Evolutionary conservation across 2,113 vertebrate species (phyloP), one percentile per base, ranked within the genome.

Genomic region (Chlorodrepanis virens): DNA sequence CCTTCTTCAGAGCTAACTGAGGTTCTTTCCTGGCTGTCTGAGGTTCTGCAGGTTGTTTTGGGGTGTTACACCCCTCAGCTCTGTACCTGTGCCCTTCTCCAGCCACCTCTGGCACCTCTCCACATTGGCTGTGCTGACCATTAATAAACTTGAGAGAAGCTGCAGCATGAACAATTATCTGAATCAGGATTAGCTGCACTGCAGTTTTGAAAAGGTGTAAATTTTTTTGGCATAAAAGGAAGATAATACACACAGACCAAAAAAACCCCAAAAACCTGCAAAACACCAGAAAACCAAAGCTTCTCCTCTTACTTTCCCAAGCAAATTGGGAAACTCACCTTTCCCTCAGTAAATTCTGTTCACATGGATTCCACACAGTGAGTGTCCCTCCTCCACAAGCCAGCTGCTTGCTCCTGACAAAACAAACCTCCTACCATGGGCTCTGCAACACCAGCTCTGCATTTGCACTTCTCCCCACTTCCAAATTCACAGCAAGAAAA

Each of bases 311-410:
- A 4, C 23, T 9, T 3, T 25, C 20, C 37, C 5, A 0, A 76
- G 61, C 5, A 53, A 53, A 53, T 11, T 53, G 50, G 28, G 28
- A 53, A 19, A 0, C 1, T 27, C 1, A 0, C 3, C 21, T 74
- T 65, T 2, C 0, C 25, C 18, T 20, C 5, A 9, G 45, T 10
- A 27, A 29, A 5, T 14, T 42, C 37, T 37, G 24, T 2, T 81
- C 27, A 4, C 6, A 2, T 7, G 14, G 25, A 37, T 67, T 18
- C 59, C 40, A 9, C 12, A 15, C 33, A 2, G 27, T 15, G 13
- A 7, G 0, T 0, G 0, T 1, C 5, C 8, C 25, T 89, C 12
- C 39, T 60, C 49, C 2, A 0, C 17, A 5, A 84, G 27, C 6
- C 53, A 70, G 27, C 35, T 77, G 7, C 40, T 3, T 31, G 5